These are phyloP conservation scores for Temnothorax rugatulus DNA, from an alignment of 2,888 invertebrate genomes.

Conservation along the genomic window DNA sequence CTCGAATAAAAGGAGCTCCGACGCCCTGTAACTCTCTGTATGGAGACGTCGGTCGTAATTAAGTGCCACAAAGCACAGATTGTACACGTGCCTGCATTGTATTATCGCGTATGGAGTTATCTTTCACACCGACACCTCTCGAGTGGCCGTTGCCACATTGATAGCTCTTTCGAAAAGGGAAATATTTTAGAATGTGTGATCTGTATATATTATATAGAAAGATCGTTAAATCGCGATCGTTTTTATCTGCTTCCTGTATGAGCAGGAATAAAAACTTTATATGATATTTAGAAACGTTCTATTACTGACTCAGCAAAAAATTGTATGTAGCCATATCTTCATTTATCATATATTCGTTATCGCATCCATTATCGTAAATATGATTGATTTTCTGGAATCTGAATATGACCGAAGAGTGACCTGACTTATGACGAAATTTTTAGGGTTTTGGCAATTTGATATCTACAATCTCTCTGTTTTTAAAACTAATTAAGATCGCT, in stretches of 20 bases:
- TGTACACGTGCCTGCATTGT: constrained; percentile 34
- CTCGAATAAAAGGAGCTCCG: constrained; percentile 69
- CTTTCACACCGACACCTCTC: neutral
- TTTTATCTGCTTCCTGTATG: neutral
- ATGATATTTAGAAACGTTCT: neutral
- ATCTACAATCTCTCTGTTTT: neutral
- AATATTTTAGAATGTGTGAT: neutral
- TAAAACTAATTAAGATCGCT: neutral
- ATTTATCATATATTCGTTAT: constrained; percentile 5
- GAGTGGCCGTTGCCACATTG: neutral
- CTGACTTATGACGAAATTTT: neutral
- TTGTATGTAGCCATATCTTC: neutral
- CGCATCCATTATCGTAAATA: neutral
- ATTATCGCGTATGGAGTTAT: constrained; percentile 2
- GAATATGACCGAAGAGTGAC: neutral
- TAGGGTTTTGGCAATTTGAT: neutral
- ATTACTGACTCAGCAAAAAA: constrained; percentile 2
- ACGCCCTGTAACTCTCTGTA: constrained; percentile 67
- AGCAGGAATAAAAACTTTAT: neutral
- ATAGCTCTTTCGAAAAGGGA: constrained; percentile 53
- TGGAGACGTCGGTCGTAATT: constrained; percentile 75
- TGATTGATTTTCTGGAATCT: neutral
- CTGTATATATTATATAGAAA: neutral
- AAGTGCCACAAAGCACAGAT: constrained; percentile 67
- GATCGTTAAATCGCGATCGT: neutral